Evolutionary conservation across 2,888 invertebrate species (phyloP).

Genomic region (Brachyptera putata): DNA sequence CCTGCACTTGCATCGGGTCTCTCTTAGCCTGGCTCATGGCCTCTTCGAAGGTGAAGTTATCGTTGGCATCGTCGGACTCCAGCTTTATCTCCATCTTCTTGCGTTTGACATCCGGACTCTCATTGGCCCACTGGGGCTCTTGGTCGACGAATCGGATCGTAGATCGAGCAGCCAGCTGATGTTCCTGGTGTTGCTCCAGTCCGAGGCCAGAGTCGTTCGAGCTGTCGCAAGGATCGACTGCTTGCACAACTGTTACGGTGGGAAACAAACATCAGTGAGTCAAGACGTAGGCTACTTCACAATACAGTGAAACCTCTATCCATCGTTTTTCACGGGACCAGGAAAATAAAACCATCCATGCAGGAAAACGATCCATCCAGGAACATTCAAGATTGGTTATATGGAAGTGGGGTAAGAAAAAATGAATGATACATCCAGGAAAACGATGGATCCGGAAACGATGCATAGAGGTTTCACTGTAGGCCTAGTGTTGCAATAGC

Average conservation of each 20-base stretch:
- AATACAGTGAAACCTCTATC: too few relatives aligned
- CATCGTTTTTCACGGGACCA: too few relatives aligned
- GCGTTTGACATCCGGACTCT: constrained; percentile 54
- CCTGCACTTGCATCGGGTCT: not conserved
- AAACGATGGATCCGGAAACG: too few relatives aligned
- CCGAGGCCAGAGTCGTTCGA: constrained; percentile 88
- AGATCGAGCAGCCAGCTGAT: constrained; percentile 38
- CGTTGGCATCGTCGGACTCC: constrained; percentile 67
- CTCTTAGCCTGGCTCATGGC: constrained; percentile 38
- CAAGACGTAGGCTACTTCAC: too few relatives aligned
- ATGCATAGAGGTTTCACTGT: too few relatives aligned
- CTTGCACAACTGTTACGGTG: constrained; percentile 47
- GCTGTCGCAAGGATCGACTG: constrained; percentile 68
- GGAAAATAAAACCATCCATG: too few relatives aligned
- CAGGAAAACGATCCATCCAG: too few relatives aligned
- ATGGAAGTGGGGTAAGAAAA: too few relatives aligned
- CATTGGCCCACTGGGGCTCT: constrained; percentile 39
- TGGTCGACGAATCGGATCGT: constrained; percentile 40
- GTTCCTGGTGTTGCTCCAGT: constrained; percentile 67
- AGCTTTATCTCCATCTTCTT: constrained; percentile 63
- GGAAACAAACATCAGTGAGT: too few relatives aligned
- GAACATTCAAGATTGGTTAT: too few relatives aligned
- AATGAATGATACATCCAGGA: too few relatives aligned
- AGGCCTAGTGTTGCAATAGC: too few relatives aligned
- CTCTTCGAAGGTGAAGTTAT: constrained; percentile 62